Base-by-base conservation (phyloP, 92 coral and sea anemone species). In the Virgularia gustaviana region DNA sequence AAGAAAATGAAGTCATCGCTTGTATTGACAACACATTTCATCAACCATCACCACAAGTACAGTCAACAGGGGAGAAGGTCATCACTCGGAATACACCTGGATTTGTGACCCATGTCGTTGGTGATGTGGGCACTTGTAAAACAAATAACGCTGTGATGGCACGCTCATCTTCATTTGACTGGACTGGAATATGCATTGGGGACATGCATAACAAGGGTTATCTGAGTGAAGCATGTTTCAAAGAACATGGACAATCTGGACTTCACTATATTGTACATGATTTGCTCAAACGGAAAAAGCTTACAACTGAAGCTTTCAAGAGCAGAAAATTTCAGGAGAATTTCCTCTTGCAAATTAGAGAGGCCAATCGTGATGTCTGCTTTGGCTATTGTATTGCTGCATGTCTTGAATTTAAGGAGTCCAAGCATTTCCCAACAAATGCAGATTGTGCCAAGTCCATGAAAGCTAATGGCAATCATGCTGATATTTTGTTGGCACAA, bases 41-140 rank as follows among this genome's bases (percentile, higher is more conserved):
- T 6, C 38, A 28, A 10, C 49, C 60, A 49, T 11, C 52, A 22
- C 6, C 34, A 6, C 49, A 62, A 49, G 61, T 22, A 16, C 68
- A 38, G 23, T 18, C 24, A 13, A 4, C 43, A 8, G 70, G 37
- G 58, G 2, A 60, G 15, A 18, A 35, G 30, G 47, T 25, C 18
- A 4, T 73, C 10, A 47, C 58, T 75, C 44, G 64, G 42, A 43
- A 55, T 33, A 29, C 29, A 0, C 37, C 52, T 25, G 73, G 80
- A 36, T 44, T 75, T 47, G 73, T 75, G 16, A 64, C 71, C 25
- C 71, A 6, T 19, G 71, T 64, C 2, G 80, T 75, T 20, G 80
- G 80, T 15, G 80, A 75, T 75, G 80, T 75, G 10, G 80, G 52
- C 8, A 75, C 80, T 1, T 75, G 72, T 39, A 61, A 62, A 62